Percentiles rank a stretch among this genome's conserved stretches.
Conservation (phyloP, 2,888 invertebrate species). For the Trichogramma evanescens region DNA sequence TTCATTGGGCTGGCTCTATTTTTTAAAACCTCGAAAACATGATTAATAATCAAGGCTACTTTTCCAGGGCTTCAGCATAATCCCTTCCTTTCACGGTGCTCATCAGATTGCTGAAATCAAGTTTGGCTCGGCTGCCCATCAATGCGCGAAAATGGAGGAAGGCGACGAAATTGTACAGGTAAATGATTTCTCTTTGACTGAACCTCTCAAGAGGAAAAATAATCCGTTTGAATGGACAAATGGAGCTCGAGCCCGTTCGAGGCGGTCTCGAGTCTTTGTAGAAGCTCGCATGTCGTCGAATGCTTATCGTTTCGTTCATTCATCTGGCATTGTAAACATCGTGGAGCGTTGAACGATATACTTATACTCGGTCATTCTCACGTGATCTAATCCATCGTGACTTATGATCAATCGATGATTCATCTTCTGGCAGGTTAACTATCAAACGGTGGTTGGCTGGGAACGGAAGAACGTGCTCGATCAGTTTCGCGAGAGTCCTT, state of each 20-base stretch:
- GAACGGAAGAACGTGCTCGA: conserved; percentile 69
- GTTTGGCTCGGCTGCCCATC: conserved; percentile 86
- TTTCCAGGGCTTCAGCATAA: conserved; percentile 75
- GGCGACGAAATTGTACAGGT: conserved; percentile 96
- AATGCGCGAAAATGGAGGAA: conserved; percentile 84
- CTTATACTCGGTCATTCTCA: not conserved
- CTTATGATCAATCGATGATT: not conserved
- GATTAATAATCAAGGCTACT: not conserved
- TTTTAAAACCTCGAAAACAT: too few species aligned
- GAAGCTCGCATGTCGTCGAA: too few species aligned
- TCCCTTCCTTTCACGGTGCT: conserved; percentile 74
- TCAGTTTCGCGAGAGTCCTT: conserved; percentile 67
- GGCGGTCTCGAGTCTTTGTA: too few species aligned
- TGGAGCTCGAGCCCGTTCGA: too few species aligned
- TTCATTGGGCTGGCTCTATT: too few species aligned
- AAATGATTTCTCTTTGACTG: conserved; percentile 31
- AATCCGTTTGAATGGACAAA: too few species aligned
- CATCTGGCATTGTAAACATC: not conserved
- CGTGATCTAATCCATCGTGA: conserved; percentile 13
- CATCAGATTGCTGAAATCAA: conserved; percentile 83
- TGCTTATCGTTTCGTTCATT: not conserved
- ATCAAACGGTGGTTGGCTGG: conserved; percentile 74
- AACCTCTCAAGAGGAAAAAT: too few species aligned
- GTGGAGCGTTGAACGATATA: not conserved
- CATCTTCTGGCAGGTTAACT: conserved; percentile 53